These are phyloP conservation scores for Lophius americanus DNA, from an alignment of 2,797 vertebrate genomes.

Conservation along the genomic window DNA sequence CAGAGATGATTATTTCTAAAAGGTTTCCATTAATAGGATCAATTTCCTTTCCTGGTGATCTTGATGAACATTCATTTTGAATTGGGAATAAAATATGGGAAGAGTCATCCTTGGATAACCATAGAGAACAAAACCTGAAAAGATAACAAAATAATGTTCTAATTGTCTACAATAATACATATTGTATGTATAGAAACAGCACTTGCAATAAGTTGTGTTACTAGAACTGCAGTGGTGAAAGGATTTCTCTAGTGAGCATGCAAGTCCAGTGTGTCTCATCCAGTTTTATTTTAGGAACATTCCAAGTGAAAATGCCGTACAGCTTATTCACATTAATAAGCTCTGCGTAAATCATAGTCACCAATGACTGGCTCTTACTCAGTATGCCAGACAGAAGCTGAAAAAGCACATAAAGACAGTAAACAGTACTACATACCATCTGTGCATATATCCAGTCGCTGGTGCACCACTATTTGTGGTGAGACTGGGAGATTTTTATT, in stretches of 20 bases:
- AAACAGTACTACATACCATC: constrained; percentile 5
- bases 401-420: constrained; percentile 10
- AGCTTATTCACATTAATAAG: constrained; percentile 42
- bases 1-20: constrained; percentile 49
- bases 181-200: constrained; percentile 47
- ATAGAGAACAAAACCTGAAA: constrained; percentile 37
- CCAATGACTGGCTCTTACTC: constrained; percentile 15
- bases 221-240: constrained; percentile 48
- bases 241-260: constrained; percentile 67
- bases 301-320: constrained; percentile 58
- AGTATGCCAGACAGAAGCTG: constrained; percentile 9
- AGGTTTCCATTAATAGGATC: constrained; percentile 38
- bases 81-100: constrained; percentile 29
- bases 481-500: constrained; percentile 35
- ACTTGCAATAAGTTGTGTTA: constrained; percentile 43
- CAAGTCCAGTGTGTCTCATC: constrained; percentile 54
- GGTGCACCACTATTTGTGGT: constrained; percentile 33
- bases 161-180: constrained; percentile 29
- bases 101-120: constrained; percentile 23
- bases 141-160: constrained; percentile 30
- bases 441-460: constrained; percentile 19
- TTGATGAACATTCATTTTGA: constrained; percentile 9
- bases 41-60: constrained; percentile 21
- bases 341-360: constrained; percentile 37
- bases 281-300: constrained; percentile 53